Evolutionary conservation across 1,140 invertebrate genomes (phyloP), one percentile per base, ranked within the genome.

Genomic region (Cherax destructor): DNA sequence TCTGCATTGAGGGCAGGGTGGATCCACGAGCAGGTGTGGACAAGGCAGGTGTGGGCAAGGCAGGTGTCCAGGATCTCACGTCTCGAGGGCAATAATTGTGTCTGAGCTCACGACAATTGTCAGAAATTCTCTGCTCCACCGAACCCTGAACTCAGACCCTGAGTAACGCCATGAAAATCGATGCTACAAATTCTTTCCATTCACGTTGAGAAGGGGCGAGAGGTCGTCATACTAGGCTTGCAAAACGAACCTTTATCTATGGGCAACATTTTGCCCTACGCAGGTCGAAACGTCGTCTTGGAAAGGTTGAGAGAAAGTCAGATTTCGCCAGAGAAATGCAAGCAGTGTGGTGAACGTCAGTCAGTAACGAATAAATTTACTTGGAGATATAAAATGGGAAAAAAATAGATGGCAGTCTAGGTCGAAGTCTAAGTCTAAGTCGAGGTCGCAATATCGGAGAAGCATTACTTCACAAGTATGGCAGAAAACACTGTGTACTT

Each of bases 81-180:
- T 86, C 76, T 59, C 21, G 74, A 30, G 4, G 74, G 61, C 59
- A 52, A 24, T 86, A 86, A 86, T 78, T 86, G 50, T 30, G 85
- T 52, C n/a, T 41, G 74, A 50, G 76, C 56, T 86, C 85, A 86
- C 85, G 85, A 72, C 85, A 47, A 86, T 56, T 41, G 74, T 77
- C 52, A 61, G 72, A 50, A 76, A 52, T 78, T 86, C 85, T 78
- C 72, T 72, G 56, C 85, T 61, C 59, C 85, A 77, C 78, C 85
- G 52, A 11, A 77, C 50, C 52, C 72, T 41, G 50, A 47, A 76
- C 69, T 86, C 24, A 47, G 59, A 74, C 74, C 13, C 69, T 72
- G 41, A 56, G 56, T 41, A 41, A 41, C 30, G 21, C 56, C 24
- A 59, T 52, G 4, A 56, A 47, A 69, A 77, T 77, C 72, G 85